These are phyloP conservation scores for Calliscelio sp. DNA, from an alignment of 2,888 invertebrate species.

Conservation along the genomic window DNA sequence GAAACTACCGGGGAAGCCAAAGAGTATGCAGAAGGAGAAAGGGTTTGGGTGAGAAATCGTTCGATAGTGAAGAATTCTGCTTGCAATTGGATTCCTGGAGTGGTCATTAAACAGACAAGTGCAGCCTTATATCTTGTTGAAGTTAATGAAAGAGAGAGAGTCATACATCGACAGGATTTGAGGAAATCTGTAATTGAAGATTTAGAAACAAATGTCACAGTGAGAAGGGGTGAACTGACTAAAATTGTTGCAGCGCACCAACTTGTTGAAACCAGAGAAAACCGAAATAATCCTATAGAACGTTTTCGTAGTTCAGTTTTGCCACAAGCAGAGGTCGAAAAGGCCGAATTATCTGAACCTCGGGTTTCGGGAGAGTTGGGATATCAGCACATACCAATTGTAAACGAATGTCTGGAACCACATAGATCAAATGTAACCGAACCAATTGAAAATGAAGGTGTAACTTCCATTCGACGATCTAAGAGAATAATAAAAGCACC, in stretches of 20 bases:
- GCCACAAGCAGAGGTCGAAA: not conserved
- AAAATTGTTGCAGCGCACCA: too few species aligned
- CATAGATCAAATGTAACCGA: not conserved
- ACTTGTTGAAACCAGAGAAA: not conserved
- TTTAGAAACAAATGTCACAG: not conserved
- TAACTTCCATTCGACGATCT: not conserved
- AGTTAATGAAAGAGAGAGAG: slow-evolving; percentile 5
- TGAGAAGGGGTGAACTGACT: too few species aligned
- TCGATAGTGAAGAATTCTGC: not conserved
- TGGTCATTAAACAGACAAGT: slow-evolving; percentile 11
- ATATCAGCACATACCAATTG: not conserved
- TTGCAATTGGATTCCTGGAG: slow-evolving; percentile 2
- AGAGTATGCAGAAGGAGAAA: not conserved
- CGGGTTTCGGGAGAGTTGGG: not conserved
- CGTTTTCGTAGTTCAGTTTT: not conserved
- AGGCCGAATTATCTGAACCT: not conserved
- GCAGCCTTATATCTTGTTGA: slow-evolving; percentile 8
- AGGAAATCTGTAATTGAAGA: not conserved
- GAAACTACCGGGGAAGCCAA: not conserved
- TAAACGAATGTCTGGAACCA: not conserved
- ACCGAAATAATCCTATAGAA: slow-evolving; percentile 1
- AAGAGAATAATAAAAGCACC: not conserved
- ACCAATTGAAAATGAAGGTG: not conserved
- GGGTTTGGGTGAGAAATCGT: not conserved
- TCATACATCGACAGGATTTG: slow-evolving; percentile 10